These are phyloP conservation scores for Drosophila chauvacae DNA, from an alignment of 1,140 invertebrate species.

Conservation along the genomic window DNA sequence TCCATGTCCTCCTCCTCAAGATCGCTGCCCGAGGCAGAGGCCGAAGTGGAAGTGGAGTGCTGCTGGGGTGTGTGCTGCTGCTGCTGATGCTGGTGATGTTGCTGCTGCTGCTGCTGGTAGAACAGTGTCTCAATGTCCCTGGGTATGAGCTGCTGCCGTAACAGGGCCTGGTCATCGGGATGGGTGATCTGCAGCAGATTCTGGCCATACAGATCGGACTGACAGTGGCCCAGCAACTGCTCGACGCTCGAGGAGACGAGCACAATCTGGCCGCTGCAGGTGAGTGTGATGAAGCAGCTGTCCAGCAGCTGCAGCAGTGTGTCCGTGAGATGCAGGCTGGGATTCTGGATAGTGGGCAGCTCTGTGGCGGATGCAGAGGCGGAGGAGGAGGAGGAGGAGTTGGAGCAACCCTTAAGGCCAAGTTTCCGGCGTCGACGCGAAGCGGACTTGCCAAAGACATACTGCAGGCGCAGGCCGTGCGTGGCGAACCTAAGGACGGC, in stretches of 20 bases:
- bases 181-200: conserved; percentile 91
- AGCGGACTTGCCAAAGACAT: conserved; percentile 79
- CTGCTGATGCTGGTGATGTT: not conserved
- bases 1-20: conserved; percentile 67
- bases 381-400: not conserved
- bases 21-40: conserved; percentile 76
- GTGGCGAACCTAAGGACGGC: conserved; percentile 93
- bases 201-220: conserved; percentile 94
- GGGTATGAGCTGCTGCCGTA: conserved; percentile 88
- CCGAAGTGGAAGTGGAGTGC: conserved; percentile 61
- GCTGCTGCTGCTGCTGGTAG: conserved; percentile 40
- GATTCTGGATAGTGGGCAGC: conserved; percentile 31
- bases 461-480: conserved; percentile 88
- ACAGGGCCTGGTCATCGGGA: conserved; percentile 89
- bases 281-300: conserved; percentile 92
- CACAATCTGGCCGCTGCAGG: conserved; percentile 92
- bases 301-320: conserved; percentile 85
- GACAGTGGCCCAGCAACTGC: conserved; percentile 92
- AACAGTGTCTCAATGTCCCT: conserved; percentile 84
- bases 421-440: conserved; percentile 37
- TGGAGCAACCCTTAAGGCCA: conserved; percentile 31
- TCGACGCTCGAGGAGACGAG: conserved; percentile 94
- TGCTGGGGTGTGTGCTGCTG: conserved; percentile 35
- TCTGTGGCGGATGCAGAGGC: not conserved
- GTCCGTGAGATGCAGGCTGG: conserved; percentile 70